Evolutionary conservation across 2,888 invertebrate species (phyloP).

Genomic region (Lepidocyrtinus sp.): DNA sequence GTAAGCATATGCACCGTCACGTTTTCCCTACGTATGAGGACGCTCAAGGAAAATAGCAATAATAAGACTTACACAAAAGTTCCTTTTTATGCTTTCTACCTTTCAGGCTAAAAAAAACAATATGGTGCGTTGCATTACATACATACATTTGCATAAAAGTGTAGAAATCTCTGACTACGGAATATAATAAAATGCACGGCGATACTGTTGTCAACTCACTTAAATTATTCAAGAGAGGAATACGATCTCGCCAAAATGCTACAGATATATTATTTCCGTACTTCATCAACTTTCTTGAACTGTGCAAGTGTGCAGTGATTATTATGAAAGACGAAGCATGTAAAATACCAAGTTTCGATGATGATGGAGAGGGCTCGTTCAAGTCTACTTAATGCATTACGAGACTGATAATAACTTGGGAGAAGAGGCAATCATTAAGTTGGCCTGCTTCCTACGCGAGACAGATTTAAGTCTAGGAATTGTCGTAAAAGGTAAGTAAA

Average conservation of each 20-base stretch:
- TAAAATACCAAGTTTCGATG: background rate
- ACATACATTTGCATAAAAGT: background rate
- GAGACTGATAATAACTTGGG: background rate
- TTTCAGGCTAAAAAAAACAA: background rate
- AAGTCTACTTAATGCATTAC: background rate
- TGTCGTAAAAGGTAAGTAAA: background rate
- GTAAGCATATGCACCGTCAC: background rate
- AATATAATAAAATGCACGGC: background rate
- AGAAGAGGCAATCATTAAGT: background rate
- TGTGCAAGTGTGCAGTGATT: background rate
- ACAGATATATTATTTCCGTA: background rate
- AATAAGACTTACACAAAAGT: background rate
- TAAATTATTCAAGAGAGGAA: background rate
- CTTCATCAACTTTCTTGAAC: background rate
- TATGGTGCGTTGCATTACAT: background rate
- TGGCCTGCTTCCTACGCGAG: background rate
- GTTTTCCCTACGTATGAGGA: background rate
- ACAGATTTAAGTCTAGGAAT: background rate
- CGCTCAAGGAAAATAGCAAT: background rate
- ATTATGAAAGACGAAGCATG: background rate
- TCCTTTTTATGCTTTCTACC: background rate
- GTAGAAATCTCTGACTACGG: background rate
- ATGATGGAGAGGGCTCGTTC: background rate
- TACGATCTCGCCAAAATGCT: background rate
- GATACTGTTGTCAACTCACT: background rate